phyloP scores from a whole-genome alignment of 2,797 vertebrate species.

The Nannoperca obscura region DNA sequence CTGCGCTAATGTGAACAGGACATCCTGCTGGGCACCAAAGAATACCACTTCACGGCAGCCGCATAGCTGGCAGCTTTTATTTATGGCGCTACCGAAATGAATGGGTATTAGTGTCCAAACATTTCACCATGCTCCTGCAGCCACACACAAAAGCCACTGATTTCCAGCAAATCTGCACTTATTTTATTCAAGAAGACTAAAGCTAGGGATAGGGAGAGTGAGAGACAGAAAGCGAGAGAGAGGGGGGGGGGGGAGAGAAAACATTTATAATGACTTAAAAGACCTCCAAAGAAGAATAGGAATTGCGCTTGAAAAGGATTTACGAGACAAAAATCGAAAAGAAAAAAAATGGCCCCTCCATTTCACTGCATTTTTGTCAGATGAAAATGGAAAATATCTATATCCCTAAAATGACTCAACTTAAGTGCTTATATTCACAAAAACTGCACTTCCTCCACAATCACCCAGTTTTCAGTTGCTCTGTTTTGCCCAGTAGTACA shows the following conservation, averaged over 20 bases:
- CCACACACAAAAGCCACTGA: slow-evolving; percentile 99
- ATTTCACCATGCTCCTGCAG: slow-evolving; percentile 99
- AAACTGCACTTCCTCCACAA: slow-evolving; percentile 54
- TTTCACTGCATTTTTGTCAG: slow-evolving; percentile 77
- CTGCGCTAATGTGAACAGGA: slow-evolving; percentile 99
- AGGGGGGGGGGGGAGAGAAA: slow-evolving; percentile 71
- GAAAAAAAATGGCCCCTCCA: slow-evolving; percentile 70
- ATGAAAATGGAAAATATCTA: slow-evolving; percentile 81
- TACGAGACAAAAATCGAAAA: slow-evolving; percentile 76
- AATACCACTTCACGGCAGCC: slow-evolving; percentile 99
- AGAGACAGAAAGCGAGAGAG: slow-evolving; percentile 62
- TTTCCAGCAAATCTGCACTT: slow-evolving; percentile 99
- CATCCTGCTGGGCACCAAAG: slow-evolving; percentile 98
- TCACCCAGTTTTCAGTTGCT: slow-evolving; percentile 55
- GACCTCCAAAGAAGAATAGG: slow-evolving; percentile 85
- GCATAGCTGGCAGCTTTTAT: slow-evolving; percentile 99
- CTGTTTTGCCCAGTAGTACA: slow-evolving; percentile 46
- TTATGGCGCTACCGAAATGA: slow-evolving; percentile 99
- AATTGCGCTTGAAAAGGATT: slow-evolving; percentile 79
- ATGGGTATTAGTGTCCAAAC: slow-evolving; percentile 99
- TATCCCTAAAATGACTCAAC: slow-evolving; percentile 71
- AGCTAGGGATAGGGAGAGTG: slow-evolving; percentile 69
- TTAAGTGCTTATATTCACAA: slow-evolving; percentile 69
- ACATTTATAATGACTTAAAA: slow-evolving; percentile 90
- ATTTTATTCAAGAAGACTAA: slow-evolving; percentile 98